phyloP scores from a whole-genome alignment of 2,113 vertebrate genomes.

The Dipodomys spectabilis region DNA sequence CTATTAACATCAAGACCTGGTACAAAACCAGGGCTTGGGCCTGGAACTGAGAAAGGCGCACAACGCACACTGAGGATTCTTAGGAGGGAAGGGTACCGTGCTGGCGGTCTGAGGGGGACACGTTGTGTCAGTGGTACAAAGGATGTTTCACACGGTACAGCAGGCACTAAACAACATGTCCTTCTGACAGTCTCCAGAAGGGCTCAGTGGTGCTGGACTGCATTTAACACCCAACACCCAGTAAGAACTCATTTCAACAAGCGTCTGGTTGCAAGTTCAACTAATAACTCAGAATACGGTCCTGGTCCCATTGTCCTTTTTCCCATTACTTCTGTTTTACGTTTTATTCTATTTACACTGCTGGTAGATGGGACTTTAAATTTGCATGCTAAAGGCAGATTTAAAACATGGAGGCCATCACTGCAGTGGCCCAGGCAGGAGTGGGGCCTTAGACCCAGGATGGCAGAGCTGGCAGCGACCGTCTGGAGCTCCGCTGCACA shows the following conservation, averaged over 20 bases:
- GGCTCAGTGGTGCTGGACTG: not conserved
- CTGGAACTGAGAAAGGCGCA: not conserved
- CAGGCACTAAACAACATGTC: not conserved
- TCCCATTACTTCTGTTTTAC: not conserved
- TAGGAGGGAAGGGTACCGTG: not conserved
- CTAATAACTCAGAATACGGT: not conserved
- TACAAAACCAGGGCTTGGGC: not conserved
- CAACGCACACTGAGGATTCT: not conserved
- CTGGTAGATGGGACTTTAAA: not conserved
- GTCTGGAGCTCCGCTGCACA: no score
- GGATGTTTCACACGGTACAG: not conserved
- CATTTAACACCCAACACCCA: not conserved
- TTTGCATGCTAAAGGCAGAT: constrained; percentile 23
- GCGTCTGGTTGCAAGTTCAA: not conserved
- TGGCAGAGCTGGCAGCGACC: no score
- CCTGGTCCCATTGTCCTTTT: not conserved
- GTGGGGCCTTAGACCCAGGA: no score
- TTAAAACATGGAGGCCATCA: not conserved
- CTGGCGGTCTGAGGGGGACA: not conserved
- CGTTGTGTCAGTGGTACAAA: not conserved
- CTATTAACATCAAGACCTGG: not conserved
- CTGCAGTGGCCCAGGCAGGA: no score
- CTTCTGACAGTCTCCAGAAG: not conserved
- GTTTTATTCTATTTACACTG: not conserved
- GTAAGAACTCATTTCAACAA: constrained; percentile 47